Evolutionary conservation across 2,113 vertebrate species (phyloP).

Genomic region (Pan paniscus): DNA sequence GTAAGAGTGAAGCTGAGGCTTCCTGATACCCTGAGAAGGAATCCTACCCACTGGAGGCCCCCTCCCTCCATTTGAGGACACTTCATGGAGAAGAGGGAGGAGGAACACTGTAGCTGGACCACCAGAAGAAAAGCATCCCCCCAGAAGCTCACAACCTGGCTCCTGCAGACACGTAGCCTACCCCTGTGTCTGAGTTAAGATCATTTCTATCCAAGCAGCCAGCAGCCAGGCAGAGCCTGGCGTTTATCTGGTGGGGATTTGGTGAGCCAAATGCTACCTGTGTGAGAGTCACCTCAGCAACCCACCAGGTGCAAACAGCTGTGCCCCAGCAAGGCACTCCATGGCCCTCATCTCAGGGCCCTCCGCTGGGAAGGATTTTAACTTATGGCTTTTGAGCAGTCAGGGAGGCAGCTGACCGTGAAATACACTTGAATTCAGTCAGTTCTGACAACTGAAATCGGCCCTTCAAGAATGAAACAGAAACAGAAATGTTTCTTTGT

Average conservation of each 20-base stretch:
- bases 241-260: fast-evolving
- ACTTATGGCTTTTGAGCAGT: fast-evolving
- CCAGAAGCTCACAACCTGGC: fast-evolving
- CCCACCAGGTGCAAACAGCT: fast-evolving
- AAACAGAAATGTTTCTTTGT: constrained; percentile 57
- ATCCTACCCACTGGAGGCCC: background rate
- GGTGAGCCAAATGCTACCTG: no score
- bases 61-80: fast-evolving
- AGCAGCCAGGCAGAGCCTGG: background rate
- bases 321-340: fast-evolving
- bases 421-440: constrained; percentile 22
- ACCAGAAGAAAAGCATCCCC: background rate
- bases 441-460: constrained; percentile 4
- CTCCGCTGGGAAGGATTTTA: background rate
- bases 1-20: background rate
- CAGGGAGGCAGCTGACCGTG: background rate
- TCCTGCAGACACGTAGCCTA: background rate
- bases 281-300: fast-evolving
- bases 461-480: constrained; percentile 45
- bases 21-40: background rate
- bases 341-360: fast-evolving
- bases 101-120: background rate
- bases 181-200: background rate
- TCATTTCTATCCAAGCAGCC: background rate
- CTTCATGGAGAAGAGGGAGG: background rate